phyloP scores from a whole-genome alignment of 1,140 invertebrate species.

The Nixonia krombeini region DNA sequence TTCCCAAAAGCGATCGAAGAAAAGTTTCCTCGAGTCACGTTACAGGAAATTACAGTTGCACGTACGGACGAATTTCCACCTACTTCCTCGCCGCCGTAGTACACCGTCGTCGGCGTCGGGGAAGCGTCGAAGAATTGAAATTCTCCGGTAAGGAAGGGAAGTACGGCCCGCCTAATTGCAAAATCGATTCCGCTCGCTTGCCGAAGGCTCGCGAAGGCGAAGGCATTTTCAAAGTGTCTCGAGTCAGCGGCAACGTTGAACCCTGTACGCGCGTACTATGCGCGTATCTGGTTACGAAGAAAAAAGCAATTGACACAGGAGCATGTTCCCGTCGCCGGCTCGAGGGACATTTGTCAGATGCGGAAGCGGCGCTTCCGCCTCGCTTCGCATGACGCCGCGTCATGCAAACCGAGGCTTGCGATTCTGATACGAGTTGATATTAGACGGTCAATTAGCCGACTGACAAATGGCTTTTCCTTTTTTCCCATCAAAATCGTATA shows the following conservation, averaged over 20 bases:
- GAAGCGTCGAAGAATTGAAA: constrained; percentile 52
- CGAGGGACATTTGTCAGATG: too few relatives aligned
- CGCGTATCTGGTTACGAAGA: too few relatives aligned
- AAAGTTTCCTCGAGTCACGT: constrained; percentile 28
- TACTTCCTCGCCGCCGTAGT: constrained; percentile 18
- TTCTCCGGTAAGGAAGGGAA: constrained; percentile 51
- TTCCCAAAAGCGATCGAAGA: constrained; percentile 12
- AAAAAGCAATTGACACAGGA: too few relatives aligned
- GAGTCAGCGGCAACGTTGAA: constrained; percentile 18
- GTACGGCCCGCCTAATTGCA: constrained; percentile 57
- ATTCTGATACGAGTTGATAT: too few relatives aligned
- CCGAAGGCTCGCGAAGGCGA: constrained; percentile 32
- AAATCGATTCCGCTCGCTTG: constrained; percentile 59
- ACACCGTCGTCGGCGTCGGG: constrained; percentile 18
- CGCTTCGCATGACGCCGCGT: too few relatives aligned
- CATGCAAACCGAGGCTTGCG: too few relatives aligned
- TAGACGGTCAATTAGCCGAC: too few relatives aligned
- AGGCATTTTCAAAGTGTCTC: constrained; percentile 44
- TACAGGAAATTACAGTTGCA: constrained; percentile 21
- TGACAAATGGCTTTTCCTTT: too few relatives aligned
- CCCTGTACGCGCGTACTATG: too few relatives aligned
- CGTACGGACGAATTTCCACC: constrained; percentile 32
- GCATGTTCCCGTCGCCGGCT: too few relatives aligned
- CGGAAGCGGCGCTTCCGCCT: too few relatives aligned
- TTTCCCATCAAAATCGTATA: too few relatives aligned